Evolutionary conservation across 2,888 invertebrate genomes (phyloP), one percentile per base, ranked within the genome.

Genomic region (Drosophila imparisetae): DNA sequence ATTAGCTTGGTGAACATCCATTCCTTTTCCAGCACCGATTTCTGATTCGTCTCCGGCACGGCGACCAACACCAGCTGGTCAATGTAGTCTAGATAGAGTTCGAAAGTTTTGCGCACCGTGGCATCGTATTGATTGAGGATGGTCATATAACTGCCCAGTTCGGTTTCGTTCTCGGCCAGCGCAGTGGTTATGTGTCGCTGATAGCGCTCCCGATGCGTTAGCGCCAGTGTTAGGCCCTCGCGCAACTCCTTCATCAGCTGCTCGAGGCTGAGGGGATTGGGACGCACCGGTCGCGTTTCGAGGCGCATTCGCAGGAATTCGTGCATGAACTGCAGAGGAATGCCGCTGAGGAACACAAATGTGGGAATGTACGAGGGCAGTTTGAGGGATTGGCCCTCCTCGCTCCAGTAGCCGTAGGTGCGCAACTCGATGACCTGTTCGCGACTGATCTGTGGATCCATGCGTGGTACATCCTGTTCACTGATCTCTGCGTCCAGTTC

Each of bases 221-320:
- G 95, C 18, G 98, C 97, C 54, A 98, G 95, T 85, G 96, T 95
- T 62, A 99, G 93, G 0, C 98, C 98, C 89, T 98, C 98, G 73
- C 98, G 96, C 77, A 98, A 94, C 93, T 99, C 98, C 90, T 96
- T 95, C 94, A 98, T 97, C 58, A 98, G 92, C 94, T 98, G 98
- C 87, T 97, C 95, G 53, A 98, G 95, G 81, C 98, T 98, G 53
- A 98, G 94, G 10, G 96, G 96, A 58, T 97, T 98, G 0, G 98
- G 98, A 58, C 96, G 95, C 29, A 95, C 95, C 0, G 97, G 97
- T 67, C 96, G 95, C 72, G 96, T 96, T 91, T 98, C 98, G 45
- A 98, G 94, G 50, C 98, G 94, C 94, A 98, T 95, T 71, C 95
- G 94, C 50, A 98, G 94, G 93, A 98, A 98, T 93, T 98, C 98